These are phyloP conservation scores for Octomys mimax DNA, from an alignment of 2,797 vertebrate genomes.

Conservation along the genomic window DNA sequence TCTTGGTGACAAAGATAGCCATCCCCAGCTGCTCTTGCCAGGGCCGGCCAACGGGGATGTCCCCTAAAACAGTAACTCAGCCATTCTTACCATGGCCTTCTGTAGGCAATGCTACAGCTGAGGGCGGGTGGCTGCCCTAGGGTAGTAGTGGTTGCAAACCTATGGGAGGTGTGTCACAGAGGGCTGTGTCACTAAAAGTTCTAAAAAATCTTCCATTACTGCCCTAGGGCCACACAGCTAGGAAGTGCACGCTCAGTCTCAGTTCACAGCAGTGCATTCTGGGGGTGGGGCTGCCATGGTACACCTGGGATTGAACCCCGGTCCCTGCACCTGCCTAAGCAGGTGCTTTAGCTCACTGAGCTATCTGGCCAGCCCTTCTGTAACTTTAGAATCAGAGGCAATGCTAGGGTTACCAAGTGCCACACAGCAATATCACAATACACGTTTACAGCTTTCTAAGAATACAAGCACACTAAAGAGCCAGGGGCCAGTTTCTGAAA, in stretches of 20 bases:
- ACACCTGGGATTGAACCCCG: too few species aligned
- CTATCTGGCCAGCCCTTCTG: slow-evolving; percentile 63
- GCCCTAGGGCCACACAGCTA: neutral
- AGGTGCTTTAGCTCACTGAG: too few species aligned
- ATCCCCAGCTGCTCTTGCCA: accelerated
- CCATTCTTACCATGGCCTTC: neutral
- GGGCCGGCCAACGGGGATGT: accelerated
- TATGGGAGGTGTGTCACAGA: neutral
- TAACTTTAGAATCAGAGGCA: slow-evolving; percentile 80
- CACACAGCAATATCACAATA: slow-evolving; percentile 82
- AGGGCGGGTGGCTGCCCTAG: neutral
- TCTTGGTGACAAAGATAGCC: neutral
- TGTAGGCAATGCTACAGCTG: neutral
- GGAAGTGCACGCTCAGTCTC: neutral
- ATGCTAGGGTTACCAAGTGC: slow-evolving; percentile 79
- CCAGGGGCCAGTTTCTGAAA: slow-evolving; percentile 44
- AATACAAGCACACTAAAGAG: slow-evolving; percentile 63
- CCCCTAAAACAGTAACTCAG: accelerated
- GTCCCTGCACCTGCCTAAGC: too few species aligned
- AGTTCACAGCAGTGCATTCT: too few species aligned
- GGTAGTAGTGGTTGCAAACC: neutral
- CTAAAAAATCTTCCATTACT: neutral
- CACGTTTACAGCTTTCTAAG: slow-evolving; percentile 74
- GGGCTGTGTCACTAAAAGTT: neutral
- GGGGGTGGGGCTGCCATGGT: too few species aligned